Evolutionary conservation across 2,888 invertebrate genomes (phyloP), one percentile per base, ranked within the genome.

Genomic region (Coleophora deauratella): DNA sequence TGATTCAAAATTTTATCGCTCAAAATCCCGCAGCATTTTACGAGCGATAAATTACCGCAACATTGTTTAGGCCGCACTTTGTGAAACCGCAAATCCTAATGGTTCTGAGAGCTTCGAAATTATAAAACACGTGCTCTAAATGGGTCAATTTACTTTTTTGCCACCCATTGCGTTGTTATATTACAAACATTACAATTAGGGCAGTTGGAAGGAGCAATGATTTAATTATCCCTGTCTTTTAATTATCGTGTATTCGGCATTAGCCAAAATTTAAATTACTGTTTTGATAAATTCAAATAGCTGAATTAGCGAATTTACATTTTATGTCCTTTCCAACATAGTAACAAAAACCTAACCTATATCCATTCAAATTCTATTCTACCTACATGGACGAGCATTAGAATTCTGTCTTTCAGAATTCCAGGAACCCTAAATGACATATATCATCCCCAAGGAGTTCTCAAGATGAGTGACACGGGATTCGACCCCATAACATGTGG

Each of bases 61-160:
- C 45, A 50, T 41, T 42, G 51, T 45, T 46, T 51, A 47, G 47
- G 45, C 40, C 41, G 37, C 44, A 47, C 40, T 46, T 40, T 40
- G 48, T 49, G 43, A 32, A 31, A 48, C 52, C 51, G 45, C 57
- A 51, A 54, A 52, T 49, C 39, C 44, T 47, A 57, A 38, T 12
- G 38, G 13, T 39, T 28, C 21, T 21, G 21, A 21, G 21, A 21
- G 21, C 21, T 21, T 21, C 21, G 10, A 30, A 36, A 36, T 34
- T 41, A 44, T 45, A 43, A 47, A 44, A 45, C 46, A 55, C 48
- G 43, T 54, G 52, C 47, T 46, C 14, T 41, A 50, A 51, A 46
- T 48, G 36, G 45, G 42, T 44, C 44, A 40, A 38, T 41, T 37
- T 35, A 33, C 33, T 35, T 48, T 43, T 43, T 42, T 42, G 42